These are phyloP conservation scores for Caenorhabditis wallacei DNA, from an alignment of 2,888 invertebrate genomes.

Conservation along the genomic window DNA sequence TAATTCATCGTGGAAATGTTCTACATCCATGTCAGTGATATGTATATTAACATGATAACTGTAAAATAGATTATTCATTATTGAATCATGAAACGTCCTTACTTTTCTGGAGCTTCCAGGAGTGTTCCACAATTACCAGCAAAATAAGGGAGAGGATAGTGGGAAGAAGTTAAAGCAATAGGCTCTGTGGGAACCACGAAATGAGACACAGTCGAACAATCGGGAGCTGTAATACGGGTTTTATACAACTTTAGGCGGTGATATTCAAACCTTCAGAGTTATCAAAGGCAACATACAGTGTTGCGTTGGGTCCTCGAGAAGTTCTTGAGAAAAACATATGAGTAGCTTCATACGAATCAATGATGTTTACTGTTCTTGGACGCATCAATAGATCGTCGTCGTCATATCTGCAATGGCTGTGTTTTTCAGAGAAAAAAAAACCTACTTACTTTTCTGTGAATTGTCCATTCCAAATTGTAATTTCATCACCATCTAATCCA, in stretches of 20 bases:
- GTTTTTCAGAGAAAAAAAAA: too few species aligned
- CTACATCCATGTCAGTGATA: neutral
- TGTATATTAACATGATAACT: neutral
- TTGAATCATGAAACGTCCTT: neutral
- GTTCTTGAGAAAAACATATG: neutral
- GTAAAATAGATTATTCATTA: neutral
- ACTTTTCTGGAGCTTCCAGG: neutral
- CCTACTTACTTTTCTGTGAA: neutral
- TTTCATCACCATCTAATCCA: conserved; percentile 1
- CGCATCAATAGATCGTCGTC: neutral
- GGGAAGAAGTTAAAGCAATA: neutral
- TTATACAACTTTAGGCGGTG: too few species aligned
- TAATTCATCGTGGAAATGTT: neutral
- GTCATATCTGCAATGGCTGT: neutral
- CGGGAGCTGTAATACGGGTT: neutral
- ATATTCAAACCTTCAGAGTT: too few species aligned
- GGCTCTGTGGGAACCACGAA: neutral
- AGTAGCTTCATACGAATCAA: neutral
- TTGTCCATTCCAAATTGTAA: neutral
- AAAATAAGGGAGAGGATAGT: neutral
- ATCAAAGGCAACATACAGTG: too few species aligned
- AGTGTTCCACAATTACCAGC: neutral
- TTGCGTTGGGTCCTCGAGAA: neutral
- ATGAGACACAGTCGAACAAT: neutral
- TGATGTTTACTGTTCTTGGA: neutral